phyloP scores from a whole-genome alignment of 2,888 invertebrate species.

The Glomeris marginata region DNA sequence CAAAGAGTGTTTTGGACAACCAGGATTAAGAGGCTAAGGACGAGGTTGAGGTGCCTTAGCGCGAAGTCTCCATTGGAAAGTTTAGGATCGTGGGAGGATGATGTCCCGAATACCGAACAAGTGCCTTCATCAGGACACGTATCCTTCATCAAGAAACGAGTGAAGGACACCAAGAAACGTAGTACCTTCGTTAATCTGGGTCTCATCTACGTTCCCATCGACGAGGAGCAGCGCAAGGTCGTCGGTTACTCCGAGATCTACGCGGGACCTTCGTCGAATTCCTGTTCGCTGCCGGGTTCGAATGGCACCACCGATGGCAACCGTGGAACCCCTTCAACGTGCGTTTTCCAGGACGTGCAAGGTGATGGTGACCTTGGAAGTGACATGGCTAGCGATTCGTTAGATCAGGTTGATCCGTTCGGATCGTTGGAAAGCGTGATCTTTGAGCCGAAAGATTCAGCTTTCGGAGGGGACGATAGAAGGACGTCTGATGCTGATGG shows the following conservation, averaged over 20 bases:
- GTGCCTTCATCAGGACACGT: not conserved
- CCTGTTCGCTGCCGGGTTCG: not conserved
- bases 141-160: conserved; percentile 17
- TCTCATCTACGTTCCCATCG: conserved; percentile 23
- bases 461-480: conserved; percentile 2
- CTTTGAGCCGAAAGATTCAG: conserved; percentile 21
- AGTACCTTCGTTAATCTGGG: conserved; percentile 17
- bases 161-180: conserved; percentile 14
- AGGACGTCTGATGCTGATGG: not conserved
- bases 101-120: no score
- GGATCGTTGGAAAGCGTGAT: conserved; percentile 18
- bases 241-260: not conserved
- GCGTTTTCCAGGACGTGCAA: not conserved
- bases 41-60: conserved; percentile 6
- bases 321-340: no score
- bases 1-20: conserved; percentile 6
- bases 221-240: conserved; percentile 16
- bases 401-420: conserved; percentile 9
- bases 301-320: no score
- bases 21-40: conserved; percentile 8
- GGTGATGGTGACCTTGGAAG: not conserved
- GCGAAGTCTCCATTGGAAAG: no score
- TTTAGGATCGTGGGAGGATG: no score
- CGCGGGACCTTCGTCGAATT: not conserved
- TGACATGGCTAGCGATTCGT: not conserved